Conservation (phyloP, 2,113 vertebrate species). For the Sterna hirundo region DNA sequence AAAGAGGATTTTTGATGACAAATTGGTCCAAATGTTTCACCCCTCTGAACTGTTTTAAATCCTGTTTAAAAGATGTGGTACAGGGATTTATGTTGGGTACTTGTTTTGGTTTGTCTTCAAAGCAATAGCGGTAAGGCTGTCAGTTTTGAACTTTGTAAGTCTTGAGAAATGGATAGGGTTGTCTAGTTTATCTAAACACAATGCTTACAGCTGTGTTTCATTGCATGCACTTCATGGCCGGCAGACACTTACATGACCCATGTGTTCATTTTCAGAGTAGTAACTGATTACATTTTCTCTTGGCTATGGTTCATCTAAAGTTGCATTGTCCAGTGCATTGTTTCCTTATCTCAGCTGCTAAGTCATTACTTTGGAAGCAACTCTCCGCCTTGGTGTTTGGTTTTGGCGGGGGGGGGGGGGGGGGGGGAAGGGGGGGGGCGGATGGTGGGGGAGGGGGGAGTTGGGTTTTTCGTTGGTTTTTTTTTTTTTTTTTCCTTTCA, state of each 20-base stretch:
- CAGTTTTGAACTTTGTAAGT: background rate
- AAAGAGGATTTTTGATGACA: background rate
- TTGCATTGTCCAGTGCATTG: background rate
- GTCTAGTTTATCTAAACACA: background rate
- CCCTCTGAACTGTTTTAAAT: background rate
- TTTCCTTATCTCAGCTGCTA: conserved; percentile 8
- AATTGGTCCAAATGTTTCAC: background rate
- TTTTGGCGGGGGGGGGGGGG: background rate
- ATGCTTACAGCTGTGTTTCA: conserved; percentile 6
- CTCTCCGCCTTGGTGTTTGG: background rate
- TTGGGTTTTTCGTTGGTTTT: background rate
- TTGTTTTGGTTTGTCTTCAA: background rate
- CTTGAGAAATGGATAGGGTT: background rate
- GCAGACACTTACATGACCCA: background rate
- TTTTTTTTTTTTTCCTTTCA: background rate
- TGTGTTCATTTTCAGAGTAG: background rate
- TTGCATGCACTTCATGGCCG: background rate
- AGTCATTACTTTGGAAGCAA: background rate
- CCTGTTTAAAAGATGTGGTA: background rate
- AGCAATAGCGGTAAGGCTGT: background rate
- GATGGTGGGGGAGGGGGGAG: background rate
- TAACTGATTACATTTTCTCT: background rate
- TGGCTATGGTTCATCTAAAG: background rate
- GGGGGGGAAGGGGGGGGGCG: background rate
- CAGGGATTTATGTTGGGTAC: background rate